Evolutionary conservation across 1,140 invertebrate species (phyloP).

Genomic region (Scaptomyza hsui): DNA sequence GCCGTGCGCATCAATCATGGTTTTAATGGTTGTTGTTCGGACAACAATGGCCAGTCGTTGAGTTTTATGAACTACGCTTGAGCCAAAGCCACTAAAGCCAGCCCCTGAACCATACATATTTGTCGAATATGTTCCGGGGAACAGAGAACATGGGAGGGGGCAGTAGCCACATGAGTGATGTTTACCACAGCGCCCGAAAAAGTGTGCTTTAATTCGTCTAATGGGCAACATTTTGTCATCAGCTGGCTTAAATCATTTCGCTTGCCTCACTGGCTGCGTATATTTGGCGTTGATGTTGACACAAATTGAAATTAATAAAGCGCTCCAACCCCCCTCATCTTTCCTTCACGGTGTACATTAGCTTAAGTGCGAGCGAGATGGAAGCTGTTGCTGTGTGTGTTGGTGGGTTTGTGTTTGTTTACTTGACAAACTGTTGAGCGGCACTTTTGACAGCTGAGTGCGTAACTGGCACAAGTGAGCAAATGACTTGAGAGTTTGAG

Average conservation of each 20-base stretch:
- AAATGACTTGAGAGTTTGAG: not conserved
- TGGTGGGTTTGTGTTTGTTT: constrained; percentile 34
- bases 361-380: constrained; percentile 11
- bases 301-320: constrained; percentile 82
- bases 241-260: constrained; percentile 73
- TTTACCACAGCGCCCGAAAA: constrained; percentile 18
- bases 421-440: constrained; percentile 72
- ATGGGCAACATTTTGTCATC: constrained; percentile 78
- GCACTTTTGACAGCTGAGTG: constrained; percentile 51
- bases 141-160: not conserved
- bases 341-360: constrained; percentile 15
- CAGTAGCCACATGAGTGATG: constrained; percentile 39
- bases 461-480: constrained; percentile 1
- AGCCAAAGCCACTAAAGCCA: constrained; percentile 48
- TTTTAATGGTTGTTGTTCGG: constrained; percentile 60
- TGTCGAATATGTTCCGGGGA: not conserved
- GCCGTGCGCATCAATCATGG: constrained; percentile 75
- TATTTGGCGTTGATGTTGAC: constrained; percentile 76
- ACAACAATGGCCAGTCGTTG: constrained; percentile 52
- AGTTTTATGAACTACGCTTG: constrained; percentile 58
- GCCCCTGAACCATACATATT: not conserved
- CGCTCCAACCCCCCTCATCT: constrained; percentile 10
- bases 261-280: constrained; percentile 44
- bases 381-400: constrained; percentile 12
- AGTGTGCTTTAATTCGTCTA: constrained; percentile 75